phyloP scores from a whole-genome alignment of 2,797 vertebrate species.

The Hypotaenidia okinawae region DNA sequence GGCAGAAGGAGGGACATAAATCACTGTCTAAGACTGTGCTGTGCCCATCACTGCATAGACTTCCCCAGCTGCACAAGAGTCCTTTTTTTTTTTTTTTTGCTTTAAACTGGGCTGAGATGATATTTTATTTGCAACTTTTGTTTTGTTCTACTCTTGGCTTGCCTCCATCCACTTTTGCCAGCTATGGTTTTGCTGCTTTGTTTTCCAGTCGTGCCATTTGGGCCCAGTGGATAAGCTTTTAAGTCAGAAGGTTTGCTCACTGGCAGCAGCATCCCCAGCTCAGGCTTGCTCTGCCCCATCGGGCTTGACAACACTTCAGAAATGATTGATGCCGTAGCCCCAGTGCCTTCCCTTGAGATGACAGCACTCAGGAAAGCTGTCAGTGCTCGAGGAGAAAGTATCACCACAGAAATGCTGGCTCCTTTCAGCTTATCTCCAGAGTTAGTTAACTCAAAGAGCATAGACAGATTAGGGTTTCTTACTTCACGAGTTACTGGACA shows the following conservation, averaged over 20 bases:
- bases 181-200: constrained; percentile 4
- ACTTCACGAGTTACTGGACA: background rate
- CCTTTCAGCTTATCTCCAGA: background rate
- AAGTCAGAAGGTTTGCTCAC: background rate
- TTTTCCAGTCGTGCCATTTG: background rate
- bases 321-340: background rate
- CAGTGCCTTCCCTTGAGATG: background rate
- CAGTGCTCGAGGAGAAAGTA: background rate
- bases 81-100: background rate
- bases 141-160: background rate
- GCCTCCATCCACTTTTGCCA: background rate
- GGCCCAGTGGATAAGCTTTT: background rate
- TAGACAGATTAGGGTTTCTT: background rate
- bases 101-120: background rate
- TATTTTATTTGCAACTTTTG: constrained; percentile 1
- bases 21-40: background rate
- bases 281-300: background rate
- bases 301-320: background rate
- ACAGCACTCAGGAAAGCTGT: constrained; percentile 15
- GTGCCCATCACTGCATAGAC: background rate
- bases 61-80: background rate
- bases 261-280: background rate
- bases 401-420: background rate
- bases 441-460: background rate
- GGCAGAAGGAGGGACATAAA: background rate